A percentile compares a stretch with the other conserved stretches of the same genome.
These are phyloP conservation scores for Heliconius eleuchia DNA, from an alignment of 1,140 invertebrate species.

Conservation along the genomic window DNA sequence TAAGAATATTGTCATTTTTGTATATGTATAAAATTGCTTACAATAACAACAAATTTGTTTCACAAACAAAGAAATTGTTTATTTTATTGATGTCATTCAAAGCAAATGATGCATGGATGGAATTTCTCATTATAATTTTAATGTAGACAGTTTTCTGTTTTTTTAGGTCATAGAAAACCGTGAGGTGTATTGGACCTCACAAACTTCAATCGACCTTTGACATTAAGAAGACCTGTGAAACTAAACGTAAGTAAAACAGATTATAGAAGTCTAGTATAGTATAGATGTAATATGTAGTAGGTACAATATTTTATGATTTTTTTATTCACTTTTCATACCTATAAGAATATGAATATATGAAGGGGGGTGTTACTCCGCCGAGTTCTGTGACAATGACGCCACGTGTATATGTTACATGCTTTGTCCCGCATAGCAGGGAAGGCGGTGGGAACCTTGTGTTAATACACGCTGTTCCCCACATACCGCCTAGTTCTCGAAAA, in stretches of 20 bases:
- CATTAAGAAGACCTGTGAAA: background rate
- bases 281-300: background rate
- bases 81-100: background rate
- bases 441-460: too few species aligned
- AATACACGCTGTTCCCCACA: too few species aligned
- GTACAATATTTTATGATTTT: too few species aligned
- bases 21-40: background rate
- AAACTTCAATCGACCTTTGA: background rate
- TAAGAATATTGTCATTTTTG: background rate
- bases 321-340: too few species aligned
- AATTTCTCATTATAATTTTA: background rate
- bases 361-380: too few species aligned
- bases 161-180: background rate
- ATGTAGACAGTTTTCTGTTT: background rate
- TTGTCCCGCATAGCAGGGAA: too few species aligned
- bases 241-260: background rate
- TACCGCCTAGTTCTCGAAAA: too few species aligned
- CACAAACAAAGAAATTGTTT: constrained; percentile 8
- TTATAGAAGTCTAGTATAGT: background rate
- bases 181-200: background rate
- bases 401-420: too few species aligned
- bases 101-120: background rate
- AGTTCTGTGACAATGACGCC: too few species aligned
- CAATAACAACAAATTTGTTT: background rate
- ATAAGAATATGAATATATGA: too few species aligned